Conservation (phyloP, 1,140 invertebrate genomes). For the Bombus huntii region DNA sequence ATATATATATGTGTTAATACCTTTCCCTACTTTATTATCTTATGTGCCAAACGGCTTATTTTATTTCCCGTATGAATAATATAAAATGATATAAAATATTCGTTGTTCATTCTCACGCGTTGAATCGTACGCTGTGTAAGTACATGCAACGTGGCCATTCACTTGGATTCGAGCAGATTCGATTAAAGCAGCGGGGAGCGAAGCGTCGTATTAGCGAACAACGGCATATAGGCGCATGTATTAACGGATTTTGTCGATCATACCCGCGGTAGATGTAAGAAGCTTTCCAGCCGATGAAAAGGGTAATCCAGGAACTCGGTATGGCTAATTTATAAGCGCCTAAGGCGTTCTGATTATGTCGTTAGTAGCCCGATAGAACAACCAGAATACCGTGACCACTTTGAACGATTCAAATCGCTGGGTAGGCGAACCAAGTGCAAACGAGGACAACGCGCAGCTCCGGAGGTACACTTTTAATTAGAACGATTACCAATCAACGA, state of each 20-base stretch:
- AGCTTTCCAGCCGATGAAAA: neutral
- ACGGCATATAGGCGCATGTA: neutral
- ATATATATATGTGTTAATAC: too few species aligned
- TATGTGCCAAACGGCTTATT: too few species aligned
- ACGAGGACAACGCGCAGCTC: neutral
- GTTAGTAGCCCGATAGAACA: conserved; percentile 49
- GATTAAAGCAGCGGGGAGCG: neutral
- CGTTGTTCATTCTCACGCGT: neutral
- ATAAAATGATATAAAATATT: neutral
- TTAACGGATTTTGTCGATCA: conserved; percentile 1
- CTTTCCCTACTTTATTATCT: too few species aligned
- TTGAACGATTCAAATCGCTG: conserved; percentile 29
- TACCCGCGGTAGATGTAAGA: neutral
- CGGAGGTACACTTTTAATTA: conserved; percentile 57
- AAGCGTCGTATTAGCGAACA: neutral
- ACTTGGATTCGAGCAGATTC: neutral
- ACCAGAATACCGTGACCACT: conserved; percentile 16
- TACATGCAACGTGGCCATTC: neutral
- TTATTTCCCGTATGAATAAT: too few species aligned
- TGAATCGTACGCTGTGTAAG: too few species aligned
- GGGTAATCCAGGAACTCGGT: conserved; percentile 24
- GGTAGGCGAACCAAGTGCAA: neutral
- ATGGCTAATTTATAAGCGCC: conserved; percentile 57
- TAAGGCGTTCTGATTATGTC: conserved; percentile 51
- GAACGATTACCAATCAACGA: conserved; percentile 26